Base-by-base conservation (phyloP, 2,113 vertebrate species). In the Vidua chalybeata region DNA sequence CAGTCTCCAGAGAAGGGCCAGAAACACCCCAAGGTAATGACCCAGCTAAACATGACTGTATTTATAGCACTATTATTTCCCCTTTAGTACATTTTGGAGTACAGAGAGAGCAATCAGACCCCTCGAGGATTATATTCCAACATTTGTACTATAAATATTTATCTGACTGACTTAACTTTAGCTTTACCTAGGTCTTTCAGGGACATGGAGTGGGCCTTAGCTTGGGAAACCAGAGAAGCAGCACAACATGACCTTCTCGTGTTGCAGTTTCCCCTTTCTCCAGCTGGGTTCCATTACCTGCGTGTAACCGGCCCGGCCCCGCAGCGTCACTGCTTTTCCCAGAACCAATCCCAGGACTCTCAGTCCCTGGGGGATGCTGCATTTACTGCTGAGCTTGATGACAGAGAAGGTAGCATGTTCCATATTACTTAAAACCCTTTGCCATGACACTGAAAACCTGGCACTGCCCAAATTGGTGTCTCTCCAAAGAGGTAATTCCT, bases 61-160 rank as follows among this genome's bases (percentile, higher is more conserved):
- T 96, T 95, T 95, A 92, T 95, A 94, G 86, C 9, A 9, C 80
- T 89, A 80, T 87, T 92, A 90, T 93, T 96, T 90, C 86, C 92
- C 86, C 56, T 86, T 90, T 92, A 22, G 88, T 75, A 78, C 86
- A 72, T 87, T 95, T 89, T 0, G 0, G 86, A 94, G 80, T 24
- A 73, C 15, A 81, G 76, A 75, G 52, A 75, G 77, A 92, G 92
- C 93, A 87, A 79, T 63, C 77, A 56, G 76, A 84, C 58, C 88
- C 45, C 88, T 64, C 15, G 83, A 96, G 94, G 73, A 94, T 92
- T 91, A 92, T 33, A 92, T 84, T 72, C 86, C 72, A 89, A 82
- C 62, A 58, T 93, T 89, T 31, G 83, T 90, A 58, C 88, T 93
- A 89, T 90, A 94, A 97, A 96, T 94, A 92, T 92, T 95, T 96